phyloP scores from a whole-genome alignment of 2,797 vertebrate species.

The Hylomyscus alleni region DNA sequence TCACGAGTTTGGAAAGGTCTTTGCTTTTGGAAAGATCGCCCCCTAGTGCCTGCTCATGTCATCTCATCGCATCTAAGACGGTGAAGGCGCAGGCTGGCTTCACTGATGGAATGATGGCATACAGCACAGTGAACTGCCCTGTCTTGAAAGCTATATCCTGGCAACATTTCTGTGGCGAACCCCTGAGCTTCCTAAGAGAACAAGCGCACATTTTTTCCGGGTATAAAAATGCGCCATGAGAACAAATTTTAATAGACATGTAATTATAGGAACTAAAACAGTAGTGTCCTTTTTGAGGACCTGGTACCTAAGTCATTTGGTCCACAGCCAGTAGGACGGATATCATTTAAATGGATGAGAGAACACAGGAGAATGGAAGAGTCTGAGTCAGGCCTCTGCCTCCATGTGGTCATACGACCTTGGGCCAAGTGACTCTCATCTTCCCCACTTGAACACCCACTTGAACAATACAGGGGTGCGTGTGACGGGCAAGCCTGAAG shows the following conservation, averaged over 20 bases:
- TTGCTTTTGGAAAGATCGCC: slow-evolving; percentile 58
- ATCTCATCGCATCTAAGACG: neutral
- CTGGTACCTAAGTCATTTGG: neutral
- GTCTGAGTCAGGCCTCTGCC: neutral
- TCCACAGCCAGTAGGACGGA: too few species aligned
- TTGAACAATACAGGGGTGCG: neutral
- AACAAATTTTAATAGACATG: neutral
- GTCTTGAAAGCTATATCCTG: neutral
- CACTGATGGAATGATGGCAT: neutral
- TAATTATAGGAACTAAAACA: neutral
- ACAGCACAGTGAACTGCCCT: neutral
- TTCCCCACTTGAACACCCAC: neutral
- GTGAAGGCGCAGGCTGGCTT: neutral
- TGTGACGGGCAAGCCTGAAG: too few species aligned
- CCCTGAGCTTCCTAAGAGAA: slow-evolving; percentile 3
- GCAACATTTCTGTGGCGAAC: neutral
- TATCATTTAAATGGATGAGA: neutral
- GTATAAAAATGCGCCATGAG: neutral
- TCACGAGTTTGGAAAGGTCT: neutral
- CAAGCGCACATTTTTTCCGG: neutral
- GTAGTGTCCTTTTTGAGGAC: neutral
- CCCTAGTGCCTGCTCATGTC: slow-evolving; percentile 31
- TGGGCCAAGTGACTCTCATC: neutral
- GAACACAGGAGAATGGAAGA: neutral
- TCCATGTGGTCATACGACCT: neutral